Base-by-base conservation (phyloP, 2,113 vertebrate species). In the Centrocercus urophasianus region DNA sequence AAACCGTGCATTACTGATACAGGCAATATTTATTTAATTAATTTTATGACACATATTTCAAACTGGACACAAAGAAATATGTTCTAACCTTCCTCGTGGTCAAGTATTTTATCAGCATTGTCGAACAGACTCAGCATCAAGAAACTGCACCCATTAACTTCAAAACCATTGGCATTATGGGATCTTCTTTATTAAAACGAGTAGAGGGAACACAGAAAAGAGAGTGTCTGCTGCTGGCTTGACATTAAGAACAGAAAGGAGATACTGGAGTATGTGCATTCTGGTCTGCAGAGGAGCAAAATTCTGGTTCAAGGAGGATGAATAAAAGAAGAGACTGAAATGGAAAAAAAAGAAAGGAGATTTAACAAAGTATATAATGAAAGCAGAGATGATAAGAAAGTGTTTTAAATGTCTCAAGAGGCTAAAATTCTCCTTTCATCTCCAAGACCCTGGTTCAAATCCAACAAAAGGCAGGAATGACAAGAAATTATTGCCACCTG, bases 1-100 rank as follows among this genome's bases (percentile, higher is more conserved):
- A 95, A 95, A 70, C 90, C n/a, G 43, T 86, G 34, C 69, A 52
- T 89, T 95, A 73, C 85, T 93, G 94, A 90, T 89, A 94, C 22
- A 91, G 48, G 40, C 42, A 91, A 95, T 93, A 88, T 90, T 96
- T 96, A 90, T 81, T 47, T 95, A 66, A 94, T 95, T 93, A 88
- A 94, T 94, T 93, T 94, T 67, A 85, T 66, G 40, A 34, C 57
- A 36, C 10, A 66, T 94, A 93, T 92, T 95, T 96, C 84, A 97
- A 93, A 50, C 19, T 76, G 25, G 59, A 83, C 71, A 61, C 73
- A 20, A 94, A 91, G 72, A 97, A 93, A 95, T 65, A 89, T 27
- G 9, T 1, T 50, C 52, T 83, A 50, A 95, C 63, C 64, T 85
- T 89, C 73, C 7, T 19, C 25, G 18, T 47, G 70, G 70, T 85